A percentile compares a stretch with the other conserved stretches of the same genome.
These are phyloP conservation scores for Callosobruchus maculatus DNA, from an alignment of 2,888 invertebrate species.

Conservation along the genomic window DNA sequence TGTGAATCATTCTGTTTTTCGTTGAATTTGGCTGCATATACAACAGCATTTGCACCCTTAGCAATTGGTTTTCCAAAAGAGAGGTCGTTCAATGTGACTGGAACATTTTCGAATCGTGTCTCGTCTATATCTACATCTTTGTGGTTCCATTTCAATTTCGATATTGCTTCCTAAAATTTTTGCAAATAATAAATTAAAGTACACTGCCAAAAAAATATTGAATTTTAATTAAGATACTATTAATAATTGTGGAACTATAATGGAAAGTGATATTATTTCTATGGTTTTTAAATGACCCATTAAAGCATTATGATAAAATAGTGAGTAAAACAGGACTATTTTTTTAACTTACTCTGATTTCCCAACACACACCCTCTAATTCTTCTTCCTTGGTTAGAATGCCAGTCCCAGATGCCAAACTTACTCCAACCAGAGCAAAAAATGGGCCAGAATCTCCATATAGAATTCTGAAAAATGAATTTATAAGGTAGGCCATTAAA, in stretches of 20 bases:
- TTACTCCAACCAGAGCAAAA: conserved; percentile 70
- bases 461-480: conserved; percentile 48
- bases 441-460: conserved; percentile 70
- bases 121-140: conserved; percentile 49
- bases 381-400: conserved; percentile 74
- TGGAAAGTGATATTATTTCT: not conserved
- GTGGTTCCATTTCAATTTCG: conserved; percentile 56
- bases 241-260: too few relatives aligned
- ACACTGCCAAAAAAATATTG: too few relatives aligned
- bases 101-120: conserved; percentile 43
- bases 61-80: conserved; percentile 69
- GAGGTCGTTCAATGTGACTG: conserved; percentile 58
- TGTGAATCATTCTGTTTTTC: not conserved
- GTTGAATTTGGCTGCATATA: conserved; percentile 65
- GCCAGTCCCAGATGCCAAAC: conserved; percentile 69
- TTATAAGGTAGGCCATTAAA: too few relatives aligned
- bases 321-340: too few relatives aligned
- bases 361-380: conserved; percentile 73
- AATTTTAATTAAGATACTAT: too few relatives aligned
- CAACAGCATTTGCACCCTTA: conserved; percentile 79
- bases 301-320: too few relatives aligned
- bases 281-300: too few relatives aligned
- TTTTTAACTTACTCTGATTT: conserved; percentile 59
- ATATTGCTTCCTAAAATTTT: conserved; percentile 54
- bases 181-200: conserved; percentile 9